Base-by-base conservation (phyloP, 1,140 invertebrate genomes). In the Zaprionus taronus region DNA sequence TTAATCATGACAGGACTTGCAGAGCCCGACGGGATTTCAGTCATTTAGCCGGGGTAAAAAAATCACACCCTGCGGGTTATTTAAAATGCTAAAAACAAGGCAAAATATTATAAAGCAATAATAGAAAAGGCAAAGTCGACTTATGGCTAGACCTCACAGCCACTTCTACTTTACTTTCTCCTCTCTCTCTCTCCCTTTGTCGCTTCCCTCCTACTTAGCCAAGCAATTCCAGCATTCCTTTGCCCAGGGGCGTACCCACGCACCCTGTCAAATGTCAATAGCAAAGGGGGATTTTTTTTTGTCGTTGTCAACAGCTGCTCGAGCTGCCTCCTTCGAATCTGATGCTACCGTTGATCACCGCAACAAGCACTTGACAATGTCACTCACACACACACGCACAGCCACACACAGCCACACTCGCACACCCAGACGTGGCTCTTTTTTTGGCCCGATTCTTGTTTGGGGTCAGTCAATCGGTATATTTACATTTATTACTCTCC, bases 261-360 rank as follows among this genome's bases (percentile, higher is more conserved):
- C 83, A 72, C 64, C 53, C 77, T 91, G 89, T 91, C 89, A 91
- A 91, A 91, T 83, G 89, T 91, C 89, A 91, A 89, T 81, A 91
- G 84, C 89, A 91, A 91, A 26, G 24, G 61, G 36, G 44, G 36
- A 11, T 17, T 49, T 9, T 36, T 67, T 58, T 61, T 85, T 41
- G 26, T 60, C 47, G 62, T 74, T 41, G 26, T 57, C 77, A 68
- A 83, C 83, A 87, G 83, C 80, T 83, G 73, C 83, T 87, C 61
- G 65, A 36, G 41, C 61, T 71, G 78, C 53, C 70, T 36, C 11
- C 31, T 47, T 22, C 20, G n/a, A 15, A 26, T 65, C 34, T 24
- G 9, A 36, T 36, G 51, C 53, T 31, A 44, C 24, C 36, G 63
- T 66, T 69, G 79, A 89, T 89, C 84, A 87, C 69, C 66, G 58